Evolutionary conservation across 1,140 invertebrate genomes (phyloP).

Genomic region (Drosophila arawakana): DNA sequence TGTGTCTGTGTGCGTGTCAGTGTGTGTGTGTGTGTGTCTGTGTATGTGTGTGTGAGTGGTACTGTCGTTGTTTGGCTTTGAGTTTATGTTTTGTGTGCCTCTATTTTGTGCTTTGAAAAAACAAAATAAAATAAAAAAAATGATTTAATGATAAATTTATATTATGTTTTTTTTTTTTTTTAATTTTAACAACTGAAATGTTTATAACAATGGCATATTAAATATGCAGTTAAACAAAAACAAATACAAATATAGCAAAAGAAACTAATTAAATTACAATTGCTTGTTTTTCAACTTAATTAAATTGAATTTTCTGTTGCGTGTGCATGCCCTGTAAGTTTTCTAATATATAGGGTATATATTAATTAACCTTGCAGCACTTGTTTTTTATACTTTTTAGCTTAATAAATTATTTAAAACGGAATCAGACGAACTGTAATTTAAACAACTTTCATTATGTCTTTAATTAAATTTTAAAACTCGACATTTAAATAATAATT

Average conservation of each 20-base stretch:
- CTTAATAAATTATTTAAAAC: too few relatives aligned
- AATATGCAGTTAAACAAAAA: constrained; percentile 49
- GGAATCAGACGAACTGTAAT: too few relatives aligned
- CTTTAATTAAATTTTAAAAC: background rate
- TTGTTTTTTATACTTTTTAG: background rate
- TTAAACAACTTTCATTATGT: background rate
- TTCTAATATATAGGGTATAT: constrained; percentile 5
- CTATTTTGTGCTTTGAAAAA: constrained; percentile 50
- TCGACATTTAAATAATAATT: background rate
- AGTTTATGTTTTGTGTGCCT: constrained; percentile 39
- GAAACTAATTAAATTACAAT: constrained; percentile 44
- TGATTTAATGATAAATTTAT: background rate
- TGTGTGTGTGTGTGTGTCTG: constrained; percentile 15
- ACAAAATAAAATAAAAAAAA: constrained; percentile 3
- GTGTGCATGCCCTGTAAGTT: background rate
- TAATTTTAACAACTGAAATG: constrained; percentile 40
- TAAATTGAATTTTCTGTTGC: constrained; percentile 34
- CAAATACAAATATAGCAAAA: constrained; percentile 28
- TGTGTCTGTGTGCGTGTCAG: constrained; percentile 12
- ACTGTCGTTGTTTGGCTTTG: constrained; percentile 46
- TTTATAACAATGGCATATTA: constrained; percentile 45
- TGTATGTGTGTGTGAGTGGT: constrained; percentile 26
- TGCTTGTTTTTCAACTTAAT: constrained; percentile 46
- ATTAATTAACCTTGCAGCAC: background rate
- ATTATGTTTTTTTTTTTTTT: constrained; percentile 9